Conservation (phyloP, 2,113 vertebrate genomes). For the Otus sunia region DNA sequence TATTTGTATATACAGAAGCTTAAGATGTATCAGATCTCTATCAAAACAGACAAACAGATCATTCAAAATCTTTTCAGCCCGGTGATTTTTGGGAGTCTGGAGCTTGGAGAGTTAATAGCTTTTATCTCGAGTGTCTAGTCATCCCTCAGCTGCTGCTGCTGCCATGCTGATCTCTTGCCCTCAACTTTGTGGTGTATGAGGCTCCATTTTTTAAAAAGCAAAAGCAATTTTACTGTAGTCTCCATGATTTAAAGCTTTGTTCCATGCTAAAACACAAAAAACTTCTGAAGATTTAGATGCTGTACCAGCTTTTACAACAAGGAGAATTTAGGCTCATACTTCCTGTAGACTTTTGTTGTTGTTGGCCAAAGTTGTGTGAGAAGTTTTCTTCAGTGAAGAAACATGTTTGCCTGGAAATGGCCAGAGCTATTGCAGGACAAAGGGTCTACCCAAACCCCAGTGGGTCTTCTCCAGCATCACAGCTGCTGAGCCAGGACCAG, state of each 20-base stretch:
- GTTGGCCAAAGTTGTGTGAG: not conserved
- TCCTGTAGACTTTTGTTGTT: not conserved
- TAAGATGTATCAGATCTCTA: not conserved
- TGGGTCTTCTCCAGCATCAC: not conserved
- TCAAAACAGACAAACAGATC: not conserved
- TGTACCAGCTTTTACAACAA: not conserved
- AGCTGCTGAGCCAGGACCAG: not conserved
- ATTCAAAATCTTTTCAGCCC: not conserved
- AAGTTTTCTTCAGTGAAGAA: not conserved
- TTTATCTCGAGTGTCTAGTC: not conserved
- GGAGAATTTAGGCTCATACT: not conserved
- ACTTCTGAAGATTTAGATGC: conserved; percentile 37
- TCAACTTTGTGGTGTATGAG: not conserved
- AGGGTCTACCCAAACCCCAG: not conserved
- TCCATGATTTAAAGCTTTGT: conserved; percentile 62
- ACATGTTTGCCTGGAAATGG: not conserved
- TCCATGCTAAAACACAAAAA: conserved; percentile 55
- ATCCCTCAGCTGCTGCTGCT: not conserved
- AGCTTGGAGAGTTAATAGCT: not conserved
- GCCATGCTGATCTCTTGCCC: not conserved
- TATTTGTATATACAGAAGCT: not conserved
- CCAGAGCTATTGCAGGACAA: not conserved
- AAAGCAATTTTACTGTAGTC: conserved; percentile 51
- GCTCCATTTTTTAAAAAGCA: conserved; percentile 40
- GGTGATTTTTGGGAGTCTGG: not conserved